Conservation (phyloP, 2,113 vertebrate genomes). For the Strix uralensis region DNA sequence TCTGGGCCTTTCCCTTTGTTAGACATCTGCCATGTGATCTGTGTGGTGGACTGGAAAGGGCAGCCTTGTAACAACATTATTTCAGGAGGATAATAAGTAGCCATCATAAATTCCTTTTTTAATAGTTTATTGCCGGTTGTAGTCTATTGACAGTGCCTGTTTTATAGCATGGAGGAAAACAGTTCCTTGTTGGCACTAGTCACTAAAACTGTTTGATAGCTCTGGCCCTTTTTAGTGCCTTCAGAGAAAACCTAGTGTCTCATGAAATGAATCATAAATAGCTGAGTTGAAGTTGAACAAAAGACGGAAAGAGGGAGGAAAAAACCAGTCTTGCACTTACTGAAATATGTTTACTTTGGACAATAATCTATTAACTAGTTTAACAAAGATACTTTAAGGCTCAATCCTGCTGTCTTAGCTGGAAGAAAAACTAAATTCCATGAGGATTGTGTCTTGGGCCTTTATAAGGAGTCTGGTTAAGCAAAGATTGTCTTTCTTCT, state of each 20-base stretch:
- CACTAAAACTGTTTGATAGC: slow-evolving; percentile 70
- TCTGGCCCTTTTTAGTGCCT: slow-evolving; percentile 64
- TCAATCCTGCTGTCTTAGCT: not conserved
- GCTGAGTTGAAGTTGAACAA: slow-evolving; percentile 55
- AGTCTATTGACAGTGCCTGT: slow-evolving; percentile 74
- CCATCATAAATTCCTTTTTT: slow-evolving; percentile 79
- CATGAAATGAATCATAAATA: slow-evolving; percentile 76
- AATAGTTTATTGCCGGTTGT: slow-evolving; percentile 79
- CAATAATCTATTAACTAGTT: slow-evolving; percentile 57
- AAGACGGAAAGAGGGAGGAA: slow-evolving; percentile 22
- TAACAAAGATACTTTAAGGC: slow-evolving; percentile 30
- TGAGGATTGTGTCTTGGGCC: not conserved
- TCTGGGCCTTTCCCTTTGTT: slow-evolving; percentile 61
- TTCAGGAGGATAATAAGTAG: slow-evolving; percentile 72
- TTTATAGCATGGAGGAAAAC: slow-evolving; percentile 72
- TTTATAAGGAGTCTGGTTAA: not conserved
- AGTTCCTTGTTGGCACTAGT: slow-evolving; percentile 60
- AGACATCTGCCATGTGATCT: slow-evolving; percentile 35
- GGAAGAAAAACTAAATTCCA: not conserved
- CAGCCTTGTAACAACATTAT: slow-evolving; percentile 75
- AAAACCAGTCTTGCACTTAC: slow-evolving; percentile 38
- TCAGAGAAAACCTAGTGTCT: slow-evolving; percentile 67
- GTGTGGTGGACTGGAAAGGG: slow-evolving; percentile 62
- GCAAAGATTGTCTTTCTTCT: not conserved
- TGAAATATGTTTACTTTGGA: slow-evolving; percentile 68